A percentile compares a stretch with the other conserved stretches of the same genome.
These are phyloP conservation scores for Aphidius gifuensis DNA, from an alignment of 1,140 invertebrate genomes.

Conservation along the genomic window DNA sequence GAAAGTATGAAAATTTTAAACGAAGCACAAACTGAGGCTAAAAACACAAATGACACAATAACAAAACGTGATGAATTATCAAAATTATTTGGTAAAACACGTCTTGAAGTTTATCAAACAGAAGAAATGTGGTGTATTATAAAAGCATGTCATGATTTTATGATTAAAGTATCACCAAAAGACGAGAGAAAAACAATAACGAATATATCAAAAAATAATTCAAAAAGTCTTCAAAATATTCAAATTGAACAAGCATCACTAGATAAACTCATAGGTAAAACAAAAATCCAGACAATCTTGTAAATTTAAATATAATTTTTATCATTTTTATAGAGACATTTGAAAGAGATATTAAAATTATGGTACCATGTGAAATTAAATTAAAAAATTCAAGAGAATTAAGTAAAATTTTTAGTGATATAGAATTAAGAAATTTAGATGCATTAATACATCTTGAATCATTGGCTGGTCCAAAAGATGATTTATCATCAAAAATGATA, in stretches of 20 bases:
- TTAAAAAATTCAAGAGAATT: slow-evolving; percentile 61
- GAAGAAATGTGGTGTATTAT: slow-evolving; percentile 62
- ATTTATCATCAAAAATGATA: slow-evolving; percentile 54
- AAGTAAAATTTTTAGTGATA: slow-evolving; percentile 55
- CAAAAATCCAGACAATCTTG: not conserved
- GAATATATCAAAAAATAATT: slow-evolving; percentile 21
- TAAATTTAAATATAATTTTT: too few species aligned
- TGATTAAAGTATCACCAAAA: slow-evolving; percentile 59
- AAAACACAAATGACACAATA: slow-evolving; percentile 51
- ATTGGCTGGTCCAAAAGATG: slow-evolving; percentile 57
- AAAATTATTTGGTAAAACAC: slow-evolving; percentile 49
- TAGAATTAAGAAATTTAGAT: slow-evolving; percentile 66
- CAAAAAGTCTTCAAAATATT: slow-evolving; percentile 35
- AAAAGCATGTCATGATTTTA: slow-evolving; percentile 64
- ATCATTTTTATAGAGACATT: slow-evolving; percentile 43
- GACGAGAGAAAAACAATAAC: not conserved
- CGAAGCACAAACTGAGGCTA: slow-evolving; percentile 54
- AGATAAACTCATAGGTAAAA: not conserved
- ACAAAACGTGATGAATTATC: slow-evolving; percentile 43
- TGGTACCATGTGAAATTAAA: slow-evolving; percentile 52
- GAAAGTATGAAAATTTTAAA: slow-evolving; percentile 59
- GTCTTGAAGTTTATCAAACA: slow-evolving; percentile 60
- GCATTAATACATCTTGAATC: slow-evolving; percentile 63
- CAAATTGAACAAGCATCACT: not conserved
- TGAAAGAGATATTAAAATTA: slow-evolving; percentile 48